Evolutionary conservation across 2,797 vertebrate species (phyloP).

Genomic region (Halcyon smyrnensis): DNA sequence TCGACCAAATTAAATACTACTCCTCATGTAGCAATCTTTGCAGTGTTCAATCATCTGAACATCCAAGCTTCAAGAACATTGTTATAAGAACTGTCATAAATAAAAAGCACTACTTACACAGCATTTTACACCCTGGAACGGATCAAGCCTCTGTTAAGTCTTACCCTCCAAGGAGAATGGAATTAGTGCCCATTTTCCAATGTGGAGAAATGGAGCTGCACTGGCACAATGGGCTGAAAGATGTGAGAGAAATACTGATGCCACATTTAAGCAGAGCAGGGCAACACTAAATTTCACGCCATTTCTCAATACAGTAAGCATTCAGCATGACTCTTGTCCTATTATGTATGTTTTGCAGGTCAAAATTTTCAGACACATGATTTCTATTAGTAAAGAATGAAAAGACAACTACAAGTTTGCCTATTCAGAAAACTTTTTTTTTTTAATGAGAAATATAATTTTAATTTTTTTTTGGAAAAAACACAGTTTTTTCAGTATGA

Average conservation of each 20-base stretch:
- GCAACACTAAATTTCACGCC: background rate
- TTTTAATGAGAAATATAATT: background rate
- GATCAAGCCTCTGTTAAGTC: background rate
- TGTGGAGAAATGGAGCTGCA: fast-evolving
- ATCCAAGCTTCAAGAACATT: background rate
- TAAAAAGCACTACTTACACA: background rate
- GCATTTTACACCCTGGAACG: background rate
- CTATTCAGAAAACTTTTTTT: background rate
- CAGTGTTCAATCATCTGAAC: background rate
- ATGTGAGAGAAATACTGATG: background rate
- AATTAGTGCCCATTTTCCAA: background rate
- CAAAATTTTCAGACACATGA: background rate
- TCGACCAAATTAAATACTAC: background rate
- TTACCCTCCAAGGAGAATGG: background rate
- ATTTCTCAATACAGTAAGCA: background rate
- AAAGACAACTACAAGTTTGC: background rate
- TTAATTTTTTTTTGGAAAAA: background rate
- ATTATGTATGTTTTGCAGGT: background rate
- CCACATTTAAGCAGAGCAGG: background rate
- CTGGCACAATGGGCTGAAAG: background rate
- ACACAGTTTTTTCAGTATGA: background rate
- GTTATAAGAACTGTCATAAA: background rate
- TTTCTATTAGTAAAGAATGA: background rate
- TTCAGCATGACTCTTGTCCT: background rate
- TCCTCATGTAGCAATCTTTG: background rate